phyloP scores from a whole-genome alignment of 2,113 vertebrate species.

The Salvelinus fontinalis region DNA sequence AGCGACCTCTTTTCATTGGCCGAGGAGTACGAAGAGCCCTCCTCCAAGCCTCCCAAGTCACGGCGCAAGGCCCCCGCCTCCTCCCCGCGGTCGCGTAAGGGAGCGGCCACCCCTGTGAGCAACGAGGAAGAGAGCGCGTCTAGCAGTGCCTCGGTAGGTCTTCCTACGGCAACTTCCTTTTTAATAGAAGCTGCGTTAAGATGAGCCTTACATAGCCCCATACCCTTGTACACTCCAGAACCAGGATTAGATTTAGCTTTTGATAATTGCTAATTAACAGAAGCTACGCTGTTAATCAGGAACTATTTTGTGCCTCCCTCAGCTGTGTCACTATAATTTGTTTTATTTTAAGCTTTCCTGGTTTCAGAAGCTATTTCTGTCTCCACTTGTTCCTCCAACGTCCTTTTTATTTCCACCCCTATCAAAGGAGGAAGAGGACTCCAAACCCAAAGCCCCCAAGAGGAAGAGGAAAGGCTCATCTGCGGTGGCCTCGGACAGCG shows the following conservation, averaged over 20 bases:
- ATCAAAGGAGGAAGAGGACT: conserved; percentile 89
- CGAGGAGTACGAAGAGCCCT: conserved; percentile 91
- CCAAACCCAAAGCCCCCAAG: conserved; percentile 91
- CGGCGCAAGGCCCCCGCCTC: conserved; percentile 84
- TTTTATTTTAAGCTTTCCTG: too few species aligned
- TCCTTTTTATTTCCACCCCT: background rate
- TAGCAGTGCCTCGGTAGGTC: conserved; percentile 87
- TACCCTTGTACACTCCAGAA: too few species aligned
- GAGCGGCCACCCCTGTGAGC: conserved; percentile 78
- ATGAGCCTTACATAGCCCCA: background rate
- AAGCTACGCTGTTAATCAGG: too few species aligned
- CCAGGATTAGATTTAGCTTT: too few species aligned
- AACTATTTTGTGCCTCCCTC: too few species aligned
- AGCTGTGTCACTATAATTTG: too few species aligned
- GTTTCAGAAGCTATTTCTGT: background rate
- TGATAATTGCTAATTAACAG: too few species aligned
- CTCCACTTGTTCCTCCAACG: background rate
- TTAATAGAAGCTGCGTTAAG: background rate
- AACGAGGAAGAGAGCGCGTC: conserved; percentile 88
- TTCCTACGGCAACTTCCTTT: background rate
- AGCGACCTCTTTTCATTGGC: conserved; percentile 91
- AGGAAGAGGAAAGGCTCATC: conserved; percentile 91
- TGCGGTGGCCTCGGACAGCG: conserved; percentile 90
- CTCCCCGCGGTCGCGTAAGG: conserved; percentile 87
- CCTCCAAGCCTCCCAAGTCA: conserved; percentile 85